Evolutionary conservation across 2,113 vertebrate genomes (phyloP).

Genomic region (Echinops telfairi): DNA sequence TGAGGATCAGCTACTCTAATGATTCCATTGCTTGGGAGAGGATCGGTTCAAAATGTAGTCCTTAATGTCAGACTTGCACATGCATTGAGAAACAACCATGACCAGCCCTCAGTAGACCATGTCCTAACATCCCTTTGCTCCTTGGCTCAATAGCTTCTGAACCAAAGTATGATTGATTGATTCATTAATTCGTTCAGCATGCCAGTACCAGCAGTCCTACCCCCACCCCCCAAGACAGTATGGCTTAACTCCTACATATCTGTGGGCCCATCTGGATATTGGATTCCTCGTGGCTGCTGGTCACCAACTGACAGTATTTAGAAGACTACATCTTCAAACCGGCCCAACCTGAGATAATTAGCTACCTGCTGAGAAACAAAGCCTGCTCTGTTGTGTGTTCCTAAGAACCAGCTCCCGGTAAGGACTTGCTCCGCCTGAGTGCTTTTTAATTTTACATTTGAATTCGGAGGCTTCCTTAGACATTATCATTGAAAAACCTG

Average conservation of each 20-base stretch:
- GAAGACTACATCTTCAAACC: not conserved
- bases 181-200: too few relatives aligned
- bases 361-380: conserved; percentile 17
- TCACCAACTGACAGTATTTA: not conserved
- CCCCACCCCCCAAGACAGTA: too few relatives aligned
- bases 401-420: conserved; percentile 45
- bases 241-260: not conserved
- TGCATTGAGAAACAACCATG: conserved; percentile 30
- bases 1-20: not conserved
- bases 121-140: not conserved
- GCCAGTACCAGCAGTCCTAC: too few relatives aligned
- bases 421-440: conserved; percentile 51
- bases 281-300: not conserved
- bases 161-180: not conserved
- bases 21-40: not conserved
- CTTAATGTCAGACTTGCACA: not conserved
- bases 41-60: conserved; percentile 11
- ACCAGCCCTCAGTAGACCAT: not conserved
- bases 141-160: not conserved
- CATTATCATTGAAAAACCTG: conserved; percentile 70
- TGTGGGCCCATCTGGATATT: not conserved
- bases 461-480: conserved; percentile 67
- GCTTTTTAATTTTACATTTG: conserved; percentile 75
- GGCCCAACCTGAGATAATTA: conserved; percentile 24
- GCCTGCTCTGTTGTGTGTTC: not conserved